These are phyloP conservation scores for Cephalopterus ornatus DNA, from an alignment of 2,113 vertebrate species.

Conservation along the genomic window DNA sequence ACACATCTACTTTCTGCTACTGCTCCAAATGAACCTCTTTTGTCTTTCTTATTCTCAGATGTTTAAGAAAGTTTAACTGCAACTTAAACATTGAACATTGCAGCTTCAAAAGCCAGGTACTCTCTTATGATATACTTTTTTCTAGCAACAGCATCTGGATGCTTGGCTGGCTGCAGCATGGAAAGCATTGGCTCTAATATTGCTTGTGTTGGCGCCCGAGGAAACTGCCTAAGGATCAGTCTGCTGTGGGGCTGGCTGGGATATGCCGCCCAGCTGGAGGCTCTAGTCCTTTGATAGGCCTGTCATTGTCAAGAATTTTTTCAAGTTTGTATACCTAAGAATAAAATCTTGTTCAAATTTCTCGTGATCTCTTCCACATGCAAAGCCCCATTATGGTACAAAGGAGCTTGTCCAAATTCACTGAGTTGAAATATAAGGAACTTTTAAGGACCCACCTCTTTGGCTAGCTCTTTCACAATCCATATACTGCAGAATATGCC, in stretches of 20 bases:
- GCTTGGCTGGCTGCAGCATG: neutral
- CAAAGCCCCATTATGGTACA: neutral
- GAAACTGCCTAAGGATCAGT: neutral
- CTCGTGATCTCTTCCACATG: slow-evolving; percentile 71
- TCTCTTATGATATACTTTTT: neutral
- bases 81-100: neutral
- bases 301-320: slow-evolving; percentile 62
- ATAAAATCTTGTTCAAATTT: slow-evolving; percentile 50
- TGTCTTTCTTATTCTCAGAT: neutral
- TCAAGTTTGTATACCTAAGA: slow-evolving; percentile 52
- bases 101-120: slow-evolving; percentile 12
- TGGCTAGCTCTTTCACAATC: slow-evolving; percentile 12
- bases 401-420: slow-evolving; percentile 32
- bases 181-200: slow-evolving; percentile 10
- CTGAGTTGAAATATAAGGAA: neutral
- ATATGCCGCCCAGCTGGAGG: slow-evolving; percentile 32
- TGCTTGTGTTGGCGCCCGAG: slow-evolving; percentile 22
- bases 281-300: slow-evolving; percentile 8
- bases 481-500: neutral
- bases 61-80: neutral
- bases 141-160: slow-evolving; percentile 31
- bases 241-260: neutral
- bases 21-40: neutral
- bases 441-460: neutral
- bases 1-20: neutral